phyloP scores from a whole-genome alignment of 92 coral and sea anemone species.

The Umimayanthus kanabou region DNA sequence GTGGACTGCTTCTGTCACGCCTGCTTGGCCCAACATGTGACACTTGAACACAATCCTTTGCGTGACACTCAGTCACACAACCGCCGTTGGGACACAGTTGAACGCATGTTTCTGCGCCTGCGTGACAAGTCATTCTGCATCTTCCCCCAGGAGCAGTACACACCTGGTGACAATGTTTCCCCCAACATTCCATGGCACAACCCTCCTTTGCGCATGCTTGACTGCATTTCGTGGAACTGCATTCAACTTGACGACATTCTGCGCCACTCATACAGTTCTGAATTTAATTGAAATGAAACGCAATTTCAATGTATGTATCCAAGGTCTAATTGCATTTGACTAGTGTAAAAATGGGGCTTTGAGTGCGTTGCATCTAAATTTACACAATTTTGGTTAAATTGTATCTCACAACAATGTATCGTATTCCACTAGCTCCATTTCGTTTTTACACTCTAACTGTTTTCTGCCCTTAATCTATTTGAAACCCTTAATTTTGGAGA shows the following conservation, averaged over 20 bases:
- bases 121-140: slow-evolving; percentile 28
- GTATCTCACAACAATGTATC: not conserved
- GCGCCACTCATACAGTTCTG: slow-evolving; percentile 27
- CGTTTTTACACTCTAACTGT: no score
- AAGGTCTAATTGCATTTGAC: no score
- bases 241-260: slow-evolving; percentile 5
- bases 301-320: not conserved
- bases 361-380: no score
- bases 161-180: slow-evolving; percentile 30
- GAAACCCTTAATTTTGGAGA: no score
- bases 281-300: not conserved
- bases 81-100: slow-evolving; percentile 27
- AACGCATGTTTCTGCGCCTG: slow-evolving; percentile 35
- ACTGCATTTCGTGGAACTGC: slow-evolving; percentile 2
- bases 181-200: slow-evolving; percentile 18
- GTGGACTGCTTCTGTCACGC: slow-evolving; percentile 2
- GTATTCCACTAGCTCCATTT: not conserved
- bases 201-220: slow-evolving; percentile 40
- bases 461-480: no score
- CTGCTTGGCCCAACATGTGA: not conserved
- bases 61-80: slow-evolving; percentile 40
- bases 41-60: slow-evolving; percentile 28
- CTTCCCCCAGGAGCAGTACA: slow-evolving; percentile 34
- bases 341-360: no score
- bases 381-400: not conserved